These are phyloP conservation scores for Xanthostigma xanthostigma DNA, from an alignment of 2,888 invertebrate genomes.

Conservation along the genomic window DNA sequence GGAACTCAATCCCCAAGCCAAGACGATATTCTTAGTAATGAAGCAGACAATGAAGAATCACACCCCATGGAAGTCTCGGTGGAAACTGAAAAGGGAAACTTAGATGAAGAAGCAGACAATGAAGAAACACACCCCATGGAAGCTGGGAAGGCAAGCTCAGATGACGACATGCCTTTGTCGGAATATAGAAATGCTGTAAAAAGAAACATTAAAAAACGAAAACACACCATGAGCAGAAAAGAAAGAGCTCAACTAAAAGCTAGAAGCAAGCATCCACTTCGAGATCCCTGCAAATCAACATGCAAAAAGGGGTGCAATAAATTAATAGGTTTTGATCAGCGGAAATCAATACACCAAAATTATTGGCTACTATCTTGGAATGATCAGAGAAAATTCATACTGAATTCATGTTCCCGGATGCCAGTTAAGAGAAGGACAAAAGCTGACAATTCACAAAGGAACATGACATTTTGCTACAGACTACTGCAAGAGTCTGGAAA, in stretches of 20 bases:
- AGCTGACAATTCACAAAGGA: conserved; percentile 6
- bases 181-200: too few relatives aligned
- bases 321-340: neutral
- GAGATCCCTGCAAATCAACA: conserved; percentile 1
- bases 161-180: conserved; percentile 5
- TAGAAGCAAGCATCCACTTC: neutral
- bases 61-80: too few relatives aligned
- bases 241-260: neutral
- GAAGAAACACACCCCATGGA: too few relatives aligned
- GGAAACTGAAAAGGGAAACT: neutral
- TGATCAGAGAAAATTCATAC: conserved; percentile 7
- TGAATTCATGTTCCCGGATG: conserved; percentile 7
- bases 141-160: too few relatives aligned
- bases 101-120: neutral
- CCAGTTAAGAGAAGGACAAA: conserved; percentile 6
- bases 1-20: too few relatives aligned
- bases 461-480: conserved; percentile 7
- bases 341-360: conserved; percentile 1
- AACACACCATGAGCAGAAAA: conserved; percentile 1
- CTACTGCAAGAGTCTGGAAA: conserved; percentile 6
- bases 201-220: conserved; percentile 6
- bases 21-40: too few relatives aligned
- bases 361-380: conserved; percentile 6
- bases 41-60: too few relatives aligned
- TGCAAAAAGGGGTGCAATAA: neutral